Evolutionary conservation across 2,113 vertebrate genomes (phyloP).

Genomic region (Indicator maculatus): DNA sequence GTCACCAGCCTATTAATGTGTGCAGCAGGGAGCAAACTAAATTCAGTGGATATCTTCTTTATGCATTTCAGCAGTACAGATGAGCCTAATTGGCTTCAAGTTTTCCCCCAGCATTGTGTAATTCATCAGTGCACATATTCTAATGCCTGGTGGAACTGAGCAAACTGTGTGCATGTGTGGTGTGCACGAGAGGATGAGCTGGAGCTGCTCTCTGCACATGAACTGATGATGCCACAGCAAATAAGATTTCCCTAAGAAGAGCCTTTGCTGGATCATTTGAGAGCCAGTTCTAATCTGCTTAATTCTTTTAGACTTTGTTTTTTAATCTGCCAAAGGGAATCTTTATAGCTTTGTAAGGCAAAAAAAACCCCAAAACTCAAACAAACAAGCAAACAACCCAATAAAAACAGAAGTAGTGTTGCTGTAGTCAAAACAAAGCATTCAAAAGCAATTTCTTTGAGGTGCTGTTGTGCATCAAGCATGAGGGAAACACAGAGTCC

Average conservation of each 20-base stretch:
- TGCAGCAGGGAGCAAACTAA: neutral
- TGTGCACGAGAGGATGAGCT: neutral
- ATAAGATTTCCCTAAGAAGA: neutral
- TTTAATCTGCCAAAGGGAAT: neutral
- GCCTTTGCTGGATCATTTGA: neutral
- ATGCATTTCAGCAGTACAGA: neutral
- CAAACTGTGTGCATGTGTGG: neutral
- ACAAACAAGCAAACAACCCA: no score
- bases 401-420: neutral
- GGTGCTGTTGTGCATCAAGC: neutral
- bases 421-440: neutral
- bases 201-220: neutral
- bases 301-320: neutral
- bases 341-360: neutral
- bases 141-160: neutral
- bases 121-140: neutral
- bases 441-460: neutral
- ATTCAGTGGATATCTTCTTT: neutral
- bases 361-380: no score
- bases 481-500: neutral
- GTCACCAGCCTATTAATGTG: neutral
- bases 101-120: neutral
- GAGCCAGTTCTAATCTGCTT: neutral
- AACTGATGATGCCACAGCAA: neutral
- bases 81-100: neutral